Evolutionary conservation across 1,140 invertebrate species (phyloP).

Genomic region (Dolichoris vasculosae): DNA sequence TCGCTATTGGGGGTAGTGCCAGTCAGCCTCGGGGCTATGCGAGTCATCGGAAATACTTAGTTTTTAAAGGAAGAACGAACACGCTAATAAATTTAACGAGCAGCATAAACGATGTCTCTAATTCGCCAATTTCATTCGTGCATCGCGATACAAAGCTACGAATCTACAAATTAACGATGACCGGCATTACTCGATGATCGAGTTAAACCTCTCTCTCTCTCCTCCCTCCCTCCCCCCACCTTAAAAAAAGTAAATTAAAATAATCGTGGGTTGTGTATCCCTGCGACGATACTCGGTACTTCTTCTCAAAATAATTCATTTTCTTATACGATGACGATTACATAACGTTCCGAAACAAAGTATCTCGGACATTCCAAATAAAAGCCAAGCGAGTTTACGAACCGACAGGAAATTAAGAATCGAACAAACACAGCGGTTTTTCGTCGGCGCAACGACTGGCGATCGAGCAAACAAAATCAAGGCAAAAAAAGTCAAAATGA

Average conservation of each 20-base stretch:
- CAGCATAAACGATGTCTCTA: neutral
- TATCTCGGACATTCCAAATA: constrained; percentile 16
- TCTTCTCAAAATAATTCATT: neutral
- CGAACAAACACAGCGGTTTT: constrained; percentile 17
- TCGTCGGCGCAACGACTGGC: neutral
- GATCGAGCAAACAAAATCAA: neutral
- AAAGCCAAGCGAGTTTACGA: neutral
- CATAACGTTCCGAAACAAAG: constrained; percentile 2
- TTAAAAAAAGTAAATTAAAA: constrained; percentile 10
- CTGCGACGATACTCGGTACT: neutral
- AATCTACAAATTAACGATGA: neutral
- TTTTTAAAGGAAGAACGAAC: neutral
- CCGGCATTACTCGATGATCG: neutral
- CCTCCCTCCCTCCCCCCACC: too few relatives aligned
- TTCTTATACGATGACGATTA: neutral
- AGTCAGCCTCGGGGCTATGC: neutral
- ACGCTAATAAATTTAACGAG: neutral
- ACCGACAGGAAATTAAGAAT: constrained; percentile 46
- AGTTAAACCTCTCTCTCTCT: neutral
- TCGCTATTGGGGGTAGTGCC: neutral
- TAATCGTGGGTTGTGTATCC: neutral
- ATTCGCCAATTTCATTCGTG: neutral
- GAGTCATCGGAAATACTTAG: neutral
- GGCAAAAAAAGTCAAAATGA: constrained; percentile 7
- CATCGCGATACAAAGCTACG: neutral